phyloP scores from a whole-genome alignment of 2,888 invertebrate genomes.

The Rotaria sp. region DNA sequence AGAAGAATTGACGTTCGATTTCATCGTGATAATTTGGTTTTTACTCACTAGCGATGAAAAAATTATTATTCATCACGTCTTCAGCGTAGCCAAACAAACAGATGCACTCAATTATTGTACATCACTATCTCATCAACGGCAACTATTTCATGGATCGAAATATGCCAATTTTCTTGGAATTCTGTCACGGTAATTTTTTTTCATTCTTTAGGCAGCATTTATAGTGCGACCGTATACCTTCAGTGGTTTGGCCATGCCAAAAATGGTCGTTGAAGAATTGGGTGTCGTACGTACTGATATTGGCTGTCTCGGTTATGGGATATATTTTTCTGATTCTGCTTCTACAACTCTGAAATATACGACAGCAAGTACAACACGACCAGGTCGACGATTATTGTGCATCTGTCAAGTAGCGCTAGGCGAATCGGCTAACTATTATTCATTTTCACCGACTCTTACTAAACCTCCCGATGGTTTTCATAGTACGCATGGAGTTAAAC shows the following conservation, averaged over 20 bases:
- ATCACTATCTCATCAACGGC: too few species aligned
- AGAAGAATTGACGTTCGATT: too few species aligned
- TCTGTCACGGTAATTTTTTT: constrained; percentile 45
- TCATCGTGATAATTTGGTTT: too few species aligned
- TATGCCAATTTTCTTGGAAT: constrained; percentile 52
- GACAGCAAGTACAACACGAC: background rate
- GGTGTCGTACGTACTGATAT: constrained; percentile 50
- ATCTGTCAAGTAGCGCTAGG: constrained; percentile 40
- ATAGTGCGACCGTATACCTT: constrained; percentile 36
- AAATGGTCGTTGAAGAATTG: constrained; percentile 11
- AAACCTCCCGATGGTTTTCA: constrained; percentile 47
- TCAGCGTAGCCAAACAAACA: constrained; percentile 43
- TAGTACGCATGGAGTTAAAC: constrained; percentile 51
- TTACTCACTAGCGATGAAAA: background rate
- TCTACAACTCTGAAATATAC: constrained; percentile 32
- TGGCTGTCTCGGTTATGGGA: constrained; percentile 52
- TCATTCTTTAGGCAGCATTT: background rate
- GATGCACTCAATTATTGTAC: constrained; percentile 43
- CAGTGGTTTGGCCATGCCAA: constrained; percentile 45
- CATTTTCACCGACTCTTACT: background rate
- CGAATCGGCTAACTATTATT: constrained; percentile 42
- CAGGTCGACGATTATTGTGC: constrained; percentile 28
- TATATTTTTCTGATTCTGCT: constrained; percentile 51
- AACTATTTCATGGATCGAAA: too few species aligned
- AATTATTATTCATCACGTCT: constrained; percentile 44